Evolutionary conservation across 2,888 invertebrate genomes (phyloP).

Genomic region (Tipula helvola): DNA sequence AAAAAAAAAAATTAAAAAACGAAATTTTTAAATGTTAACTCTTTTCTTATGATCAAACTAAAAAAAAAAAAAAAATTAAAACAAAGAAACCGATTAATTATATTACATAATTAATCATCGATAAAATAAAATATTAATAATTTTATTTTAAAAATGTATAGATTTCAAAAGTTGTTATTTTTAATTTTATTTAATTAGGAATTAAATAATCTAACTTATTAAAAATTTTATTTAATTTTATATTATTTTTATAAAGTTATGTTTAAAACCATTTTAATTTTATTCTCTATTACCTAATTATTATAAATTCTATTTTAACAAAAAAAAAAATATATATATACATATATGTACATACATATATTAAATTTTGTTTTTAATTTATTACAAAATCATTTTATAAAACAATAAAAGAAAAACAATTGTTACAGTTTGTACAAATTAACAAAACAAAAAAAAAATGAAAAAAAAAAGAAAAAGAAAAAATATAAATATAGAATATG

Average conservation of each 20-base stretch:
- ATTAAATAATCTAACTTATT: neutral
- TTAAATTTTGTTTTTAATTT: neutral
- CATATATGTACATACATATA: neutral
- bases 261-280: neutral
- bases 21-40: neutral
- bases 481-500: constrained; percentile 7
- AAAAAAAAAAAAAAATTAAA: neutral
- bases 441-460: neutral
- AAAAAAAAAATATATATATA: neutral
- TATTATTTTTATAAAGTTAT: neutral
- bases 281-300: neutral
- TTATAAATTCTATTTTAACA: neutral
- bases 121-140: neutral
- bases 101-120: neutral
- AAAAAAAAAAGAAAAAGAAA: neutral
- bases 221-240: neutral
- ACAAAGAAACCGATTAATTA: neutral
- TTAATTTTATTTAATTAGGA: neutral
- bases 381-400: neutral
- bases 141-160: neutral
- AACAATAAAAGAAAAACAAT: constrained; percentile 6
- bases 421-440: constrained; percentile 9
- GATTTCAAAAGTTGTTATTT: neutral
- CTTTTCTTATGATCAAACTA: neutral
- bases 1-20: neutral